phyloP scores from a whole-genome alignment of 2,797 vertebrate genomes.

The Meriones psammophilus region DNA sequence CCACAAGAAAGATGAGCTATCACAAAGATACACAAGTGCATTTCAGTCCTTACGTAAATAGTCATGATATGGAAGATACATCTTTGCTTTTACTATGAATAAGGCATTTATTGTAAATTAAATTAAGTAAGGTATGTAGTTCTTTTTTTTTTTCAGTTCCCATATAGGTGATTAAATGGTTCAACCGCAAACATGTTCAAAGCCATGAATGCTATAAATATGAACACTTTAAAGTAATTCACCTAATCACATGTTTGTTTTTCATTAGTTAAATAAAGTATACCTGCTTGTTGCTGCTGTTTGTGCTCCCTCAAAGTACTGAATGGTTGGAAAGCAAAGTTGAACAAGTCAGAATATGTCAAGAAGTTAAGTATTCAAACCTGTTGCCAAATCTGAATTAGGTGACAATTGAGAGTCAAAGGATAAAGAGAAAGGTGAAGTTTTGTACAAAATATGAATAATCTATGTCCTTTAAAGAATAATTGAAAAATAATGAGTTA shows the following conservation, averaged over 20 bases:
- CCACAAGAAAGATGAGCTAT: neutral
- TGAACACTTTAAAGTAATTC: neutral
- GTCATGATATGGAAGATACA: neutral
- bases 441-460: constrained; percentile 22
- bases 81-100: neutral
- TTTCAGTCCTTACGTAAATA: neutral
- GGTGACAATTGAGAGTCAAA: neutral
- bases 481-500: neutral
- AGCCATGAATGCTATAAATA: neutral
- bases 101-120: constrained; percentile 24
- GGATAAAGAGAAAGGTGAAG: neutral
- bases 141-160: neutral
- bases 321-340: neutral
- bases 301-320: neutral
- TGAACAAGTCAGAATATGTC: neutral
- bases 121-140: neutral
- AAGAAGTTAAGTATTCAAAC: constrained; percentile 34
- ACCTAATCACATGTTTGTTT: neutral
- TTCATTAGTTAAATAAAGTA: constrained; percentile 4
- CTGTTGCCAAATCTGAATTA: neutral
- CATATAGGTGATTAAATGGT: neutral
- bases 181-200: neutral
- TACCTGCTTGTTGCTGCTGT: neutral
- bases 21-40: neutral
- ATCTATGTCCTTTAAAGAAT: neutral